Evolutionary conservation across 2,888 invertebrate genomes (phyloP).

Genomic region (Drosophila merina): DNA sequence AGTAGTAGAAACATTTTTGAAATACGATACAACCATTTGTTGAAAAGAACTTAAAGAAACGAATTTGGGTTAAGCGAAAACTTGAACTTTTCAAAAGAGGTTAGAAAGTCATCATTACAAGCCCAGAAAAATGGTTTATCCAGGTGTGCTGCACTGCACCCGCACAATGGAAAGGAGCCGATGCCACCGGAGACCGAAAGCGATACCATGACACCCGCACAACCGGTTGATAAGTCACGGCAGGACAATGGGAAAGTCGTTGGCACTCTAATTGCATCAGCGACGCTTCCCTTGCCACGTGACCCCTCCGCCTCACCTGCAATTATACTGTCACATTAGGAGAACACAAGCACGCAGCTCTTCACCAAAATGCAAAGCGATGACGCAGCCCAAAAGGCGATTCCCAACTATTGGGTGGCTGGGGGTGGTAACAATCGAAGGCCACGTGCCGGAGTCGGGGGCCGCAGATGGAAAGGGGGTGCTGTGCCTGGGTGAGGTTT

Average conservation of each 20-base stretch:
- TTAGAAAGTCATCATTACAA: conserved; percentile 48
- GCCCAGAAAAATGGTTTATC: conserved; percentile 38
- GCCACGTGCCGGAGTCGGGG: conserved; percentile 60
- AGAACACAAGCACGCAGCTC: conserved; percentile 46
- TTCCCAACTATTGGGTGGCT: conserved; percentile 53
- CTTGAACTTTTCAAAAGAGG: conserved; percentile 3
- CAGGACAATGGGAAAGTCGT: conserved; percentile 74
- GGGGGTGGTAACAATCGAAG: conserved; percentile 22
- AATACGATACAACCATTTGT: no score
- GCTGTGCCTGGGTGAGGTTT: conserved; percentile 21
- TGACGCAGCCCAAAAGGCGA: conserved; percentile 73
- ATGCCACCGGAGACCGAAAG: conserved; percentile 13
- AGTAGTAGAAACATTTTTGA: neutral
- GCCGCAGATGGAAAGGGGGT: conserved; percentile 15
- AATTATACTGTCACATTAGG: conserved; percentile 82
- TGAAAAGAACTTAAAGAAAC: no score
- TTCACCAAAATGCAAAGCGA: conserved; percentile 58
- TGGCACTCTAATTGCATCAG: conserved; percentile 74
- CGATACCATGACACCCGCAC: conserved; percentile 22
- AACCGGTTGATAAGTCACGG: conserved; percentile 65
- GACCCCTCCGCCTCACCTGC: conserved; percentile 79
- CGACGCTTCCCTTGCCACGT: conserved; percentile 61
- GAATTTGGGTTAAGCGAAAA: no score
- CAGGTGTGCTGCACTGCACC: conserved; percentile 46
- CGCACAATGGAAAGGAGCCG: conserved; percentile 23